Base-by-base conservation (phyloP, 1,140 invertebrate genomes). In the Plectrocnemia conspersa region DNA sequence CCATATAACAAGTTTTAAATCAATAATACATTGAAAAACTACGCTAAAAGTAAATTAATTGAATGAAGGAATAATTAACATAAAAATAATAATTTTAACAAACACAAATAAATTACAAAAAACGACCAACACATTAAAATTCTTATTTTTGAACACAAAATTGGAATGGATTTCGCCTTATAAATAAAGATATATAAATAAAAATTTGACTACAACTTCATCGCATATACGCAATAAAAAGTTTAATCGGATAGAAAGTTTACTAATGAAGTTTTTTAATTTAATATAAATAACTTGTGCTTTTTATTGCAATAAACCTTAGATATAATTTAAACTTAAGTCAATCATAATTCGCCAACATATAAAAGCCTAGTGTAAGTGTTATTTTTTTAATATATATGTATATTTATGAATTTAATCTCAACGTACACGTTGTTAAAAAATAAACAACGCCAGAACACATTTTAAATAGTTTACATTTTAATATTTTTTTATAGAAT, bases 361-460 rank as follows among this genome's bases (percentile, higher is more conserved):
- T 13, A 4, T 13, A 35, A 3, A 4, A 4, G 32, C 16, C 32
- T 35, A 2, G 21, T 13, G 36, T 19, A 19, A 40, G 16, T 40
- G 16, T 16, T 40, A 40, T 15, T 29, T 18, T 40, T 15, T 40
- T 9, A 40, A 40, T 40, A 3, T 5, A 15, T 9, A 40, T 6
- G 13, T 36, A 36, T 6, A 16, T 40, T 10, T 40, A 40, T 18
- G 36, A n/a, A n/a, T n/a, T n/a, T 19, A 40, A 40, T 40, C 21
- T 15, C 36, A 33, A 33, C n/a, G 16, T 33, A 33, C 32, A 33
- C n/a, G 16, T 11, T 33, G 32, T 15, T 33, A 33, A 13, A 33
- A 33, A 33, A n/a, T n/a, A n/a, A n/a, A n/a, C n/a, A n/a, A n/a
- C n/a, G n/a, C n/a, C n/a, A n/a, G n/a, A n/a, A n/a, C n/a, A n/a